A percentile compares a stretch with the other conserved stretches of the same genome.
These are phyloP conservation scores for Dysidea cf. avara DNA, from an alignment of 37 sponge, comb jelly and placozoan genomes.

Conservation along the genomic window DNA sequence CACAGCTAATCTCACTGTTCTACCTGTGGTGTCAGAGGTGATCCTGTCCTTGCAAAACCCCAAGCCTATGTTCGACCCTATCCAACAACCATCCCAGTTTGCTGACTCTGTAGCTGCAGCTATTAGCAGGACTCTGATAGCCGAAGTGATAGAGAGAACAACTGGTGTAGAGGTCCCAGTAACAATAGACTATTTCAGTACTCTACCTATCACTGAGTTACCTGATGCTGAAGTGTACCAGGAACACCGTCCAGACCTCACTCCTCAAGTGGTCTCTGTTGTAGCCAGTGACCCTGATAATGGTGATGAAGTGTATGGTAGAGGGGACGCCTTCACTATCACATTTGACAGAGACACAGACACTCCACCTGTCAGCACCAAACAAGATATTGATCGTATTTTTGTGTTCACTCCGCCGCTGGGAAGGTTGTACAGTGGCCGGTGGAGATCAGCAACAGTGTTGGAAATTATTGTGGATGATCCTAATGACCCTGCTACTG, in stretches of 20 bases:
- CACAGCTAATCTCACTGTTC: not conserved
- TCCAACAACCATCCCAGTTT: no score
- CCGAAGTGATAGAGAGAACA: constrained; percentile 28
- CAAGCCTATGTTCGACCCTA: no score
- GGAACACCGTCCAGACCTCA: constrained; percentile 53
- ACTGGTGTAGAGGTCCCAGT: constrained; percentile 16
- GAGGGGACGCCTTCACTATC: constrained; percentile 72
- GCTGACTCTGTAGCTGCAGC: no score
- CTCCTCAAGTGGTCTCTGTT: constrained; percentile 59
- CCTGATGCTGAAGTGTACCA: no score
- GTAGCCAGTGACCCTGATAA: constrained; percentile 58
- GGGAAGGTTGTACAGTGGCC: constrained; percentile 64
- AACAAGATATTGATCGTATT: constrained; percentile 64
- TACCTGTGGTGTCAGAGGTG: constrained; percentile 58
- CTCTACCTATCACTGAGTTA: not conserved
- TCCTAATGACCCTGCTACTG: not conserved
- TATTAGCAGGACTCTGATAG: no score
- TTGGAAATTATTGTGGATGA: constrained; percentile 67
- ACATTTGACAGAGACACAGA: constrained; percentile 63
- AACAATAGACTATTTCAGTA: no score
- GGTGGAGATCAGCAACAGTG: constrained; percentile 48
- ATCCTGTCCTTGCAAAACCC: no score
- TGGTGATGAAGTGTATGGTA: constrained; percentile 44
- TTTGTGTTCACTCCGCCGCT: constrained; percentile 67
- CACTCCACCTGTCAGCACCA: constrained; percentile 55